Base-by-base conservation (phyloP, 2,797 vertebrate species). In the Sternotherus odoratus region DNA sequence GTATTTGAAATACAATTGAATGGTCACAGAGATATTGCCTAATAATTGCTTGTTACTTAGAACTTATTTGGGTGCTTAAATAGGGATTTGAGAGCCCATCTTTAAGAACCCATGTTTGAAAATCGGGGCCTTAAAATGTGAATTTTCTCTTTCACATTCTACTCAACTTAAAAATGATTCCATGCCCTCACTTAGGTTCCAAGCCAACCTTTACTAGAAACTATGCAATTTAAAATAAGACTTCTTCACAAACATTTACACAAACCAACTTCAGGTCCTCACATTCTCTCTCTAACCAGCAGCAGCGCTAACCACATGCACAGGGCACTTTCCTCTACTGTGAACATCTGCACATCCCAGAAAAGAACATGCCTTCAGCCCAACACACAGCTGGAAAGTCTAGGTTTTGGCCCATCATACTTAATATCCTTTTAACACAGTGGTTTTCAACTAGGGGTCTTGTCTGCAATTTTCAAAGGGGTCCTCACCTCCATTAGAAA, bases 1-100 rank as follows among this genome's bases (percentile, higher is more conserved):
- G 85, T 39, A 39, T 96, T 92, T 89, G 54, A 83, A 91, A 2
- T 49, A 92, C 5, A 30, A 94, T 60, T 78, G 21, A n/a, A 13
- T 46, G 89, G 90, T 92, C 16, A 81, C 3, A 90, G n/a, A 90
- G 92, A 74, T 75, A 46, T 28, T 26, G 69, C 82, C 39, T 88
- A 79, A 54, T 33, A 60, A 17, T 0, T 33, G 36, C 39, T 28
- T 28, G 79, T 15, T 46, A 39, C 28, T 43, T 28, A 43, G 36
- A 10, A 30, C 36, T 19, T 28, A 56, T 43, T 79, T 30, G 8
- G 8, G 54, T 54, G 78, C 26, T 3, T 79, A 36, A 24, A 39
- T 39, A 79, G 12, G 51, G 50, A 51, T 36, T 36, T 26, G 4
- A 79, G 15, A 79, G 12, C 77, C 21, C 36, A 28, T 28, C 77